A percentile compares a stretch with the other conserved stretches of the same genome.
Evolutionary conservation across 2,888 invertebrate species (phyloP).

Genomic region (Amiota minor): DNA sequence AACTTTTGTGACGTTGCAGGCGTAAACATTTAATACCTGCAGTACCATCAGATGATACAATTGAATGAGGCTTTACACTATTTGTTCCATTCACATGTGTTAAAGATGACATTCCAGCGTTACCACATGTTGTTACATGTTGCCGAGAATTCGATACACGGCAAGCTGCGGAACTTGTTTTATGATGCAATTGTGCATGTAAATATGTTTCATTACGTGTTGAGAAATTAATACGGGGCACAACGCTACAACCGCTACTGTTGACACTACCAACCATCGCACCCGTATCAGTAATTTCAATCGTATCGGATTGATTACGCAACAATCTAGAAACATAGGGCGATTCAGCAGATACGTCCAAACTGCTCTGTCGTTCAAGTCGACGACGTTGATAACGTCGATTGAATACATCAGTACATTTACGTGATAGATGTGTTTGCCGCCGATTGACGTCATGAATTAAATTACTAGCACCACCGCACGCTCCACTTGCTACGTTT

Average conservation of each 20-base stretch:
- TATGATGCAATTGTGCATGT: slow-evolving; percentile 57
- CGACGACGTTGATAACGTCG: slow-evolving; percentile 62
- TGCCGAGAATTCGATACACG: slow-evolving; percentile 46
- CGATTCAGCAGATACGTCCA: slow-evolving; percentile 61
- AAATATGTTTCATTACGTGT: slow-evolving; percentile 58
- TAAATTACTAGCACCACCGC: slow-evolving; percentile 41
- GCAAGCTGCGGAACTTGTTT: slow-evolving; percentile 34
- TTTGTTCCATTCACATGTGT: slow-evolving; percentile 13
- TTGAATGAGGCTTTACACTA: slow-evolving; percentile 40
- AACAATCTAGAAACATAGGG: slow-evolving; percentile 58
- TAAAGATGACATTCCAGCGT: not conserved
- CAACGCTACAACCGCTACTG: not conserved
- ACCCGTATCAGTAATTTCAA: slow-evolving; percentile 44
- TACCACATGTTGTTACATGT: slow-evolving; percentile 42
- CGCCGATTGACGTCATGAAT: slow-evolving; percentile 34
- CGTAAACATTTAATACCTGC: slow-evolving; percentile 60
- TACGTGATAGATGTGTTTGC: slow-evolving; percentile 59
- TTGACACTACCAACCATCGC: slow-evolving; percentile 20
- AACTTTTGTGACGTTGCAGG: slow-evolving; percentile 72
- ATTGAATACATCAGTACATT: slow-evolving; percentile 65
- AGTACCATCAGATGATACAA: slow-evolving; percentile 27
- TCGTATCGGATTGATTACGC: slow-evolving; percentile 66
- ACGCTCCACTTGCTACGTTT: slow-evolving; percentile 37
- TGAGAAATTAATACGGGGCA: slow-evolving; percentile 29
- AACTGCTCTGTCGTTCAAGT: slow-evolving; percentile 70